Base-by-base conservation (phyloP, 2,797 vertebrate genomes). In the Sandelia bainsii region DNA sequence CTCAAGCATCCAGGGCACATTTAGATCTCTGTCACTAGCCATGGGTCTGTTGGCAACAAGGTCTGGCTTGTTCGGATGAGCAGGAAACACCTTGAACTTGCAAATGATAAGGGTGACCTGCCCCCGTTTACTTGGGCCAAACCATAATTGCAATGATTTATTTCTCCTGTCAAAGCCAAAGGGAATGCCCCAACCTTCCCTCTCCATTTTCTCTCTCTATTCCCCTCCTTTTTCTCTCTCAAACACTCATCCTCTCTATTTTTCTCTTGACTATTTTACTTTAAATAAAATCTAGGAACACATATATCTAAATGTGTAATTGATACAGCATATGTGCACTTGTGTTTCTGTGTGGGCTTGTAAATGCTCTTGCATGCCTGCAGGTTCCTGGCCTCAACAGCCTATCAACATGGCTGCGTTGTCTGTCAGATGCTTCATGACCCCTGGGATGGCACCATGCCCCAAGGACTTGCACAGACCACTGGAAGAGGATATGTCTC, bases 71-170 rank as follows among this genome's bases (percentile, higher is more conserved):
- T 87, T 87, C 67, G 37, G 86, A 85, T 87, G 90, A 87, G 71
- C 75, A 85, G 86, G 85, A 90, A 90, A 86, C 84, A 90, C 89
- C 85, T 92, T 92, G 89, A 91, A 90, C 91, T 86, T 84, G 82
- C 78, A 65, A 81, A 84, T 70, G 89, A 92, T 90, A 90, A 91
- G 89, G 86, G 69, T 91, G 89, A 92, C 87, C 89, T 82, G 87
- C 89, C 85, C 82, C 81, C 80, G 75, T 88, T 90, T 87, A 87
- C 82, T 84, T 70, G 86, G 71, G 77, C 75, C 52, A 62, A 77
- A 81, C 81, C 84, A 90, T 92, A 93, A 93, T 94, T 93, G 87
- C 67, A 54, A 78, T 93, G 92, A 93, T 94, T 93, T 93, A 93
- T 92, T 80, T 87, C 84, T 76, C 58, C 86, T 90, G 89, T 91